Base-by-base conservation (phyloP, 2,113 vertebrate genomes). In the Neopipo cinnamomea region DNA sequence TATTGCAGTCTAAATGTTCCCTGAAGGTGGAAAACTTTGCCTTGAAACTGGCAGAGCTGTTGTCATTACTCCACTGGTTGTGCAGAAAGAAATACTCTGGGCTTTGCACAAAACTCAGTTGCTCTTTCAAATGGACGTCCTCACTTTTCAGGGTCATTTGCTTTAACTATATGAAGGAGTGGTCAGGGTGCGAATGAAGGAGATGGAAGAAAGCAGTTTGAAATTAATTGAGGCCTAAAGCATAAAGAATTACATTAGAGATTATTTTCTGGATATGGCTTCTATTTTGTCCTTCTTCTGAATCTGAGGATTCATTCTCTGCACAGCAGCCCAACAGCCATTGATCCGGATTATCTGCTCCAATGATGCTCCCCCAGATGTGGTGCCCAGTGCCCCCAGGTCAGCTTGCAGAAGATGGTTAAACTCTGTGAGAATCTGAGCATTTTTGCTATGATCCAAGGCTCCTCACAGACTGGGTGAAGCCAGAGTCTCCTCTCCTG, bases 241-340 rank as follows among this genome's bases (percentile, higher is more conserved):
- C 2, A 2, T 33, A 47, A 87, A 37, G 7, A 21, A 70, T 66
- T 42, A 46, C 17, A 37, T 46, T 58, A 84, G 42, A 62, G 35
- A 33, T 58, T 6, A 5, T 23, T 62, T 93, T 66, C 24, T 71
- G 47, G 21, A 78, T 50, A 13, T 11, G 20, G 41, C 12, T 74
- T 73, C 49, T 41, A 7, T 16, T 92, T 33, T 53, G 24, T 47
- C 7, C 18, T 73, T 50, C 44, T 19, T 46, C 44, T 46, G 44
- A 46, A 46, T 46, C 44, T 46, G 19, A 9, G 27, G 28, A 79
- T 41, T 56, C 28, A 6, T 39, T 79, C 37, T 56, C 37, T 31
- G 0, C 0, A 24, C 18, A 56, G 50, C 0, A 5, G 28, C 17
- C 37, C 58, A 83, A n/a, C 5, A 19, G 44, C 10, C 23, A 13